Evolutionary conservation across 2,113 vertebrate species (phyloP), one percentile per base, ranked within the genome.

Genomic region (Urocolius indicus): DNA sequence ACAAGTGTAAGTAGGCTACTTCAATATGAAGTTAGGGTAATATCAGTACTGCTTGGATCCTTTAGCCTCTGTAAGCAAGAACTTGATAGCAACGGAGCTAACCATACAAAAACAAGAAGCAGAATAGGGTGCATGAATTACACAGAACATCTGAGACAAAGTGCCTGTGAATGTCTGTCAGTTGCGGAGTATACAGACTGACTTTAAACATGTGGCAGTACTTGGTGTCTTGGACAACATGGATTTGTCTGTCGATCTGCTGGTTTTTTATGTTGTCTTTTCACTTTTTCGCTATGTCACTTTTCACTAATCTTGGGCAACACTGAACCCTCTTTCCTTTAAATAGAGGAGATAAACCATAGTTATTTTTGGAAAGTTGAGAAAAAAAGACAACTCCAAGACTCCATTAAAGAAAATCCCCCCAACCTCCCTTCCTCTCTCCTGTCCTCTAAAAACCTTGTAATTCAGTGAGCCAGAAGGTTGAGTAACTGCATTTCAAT

Each of bases 181-280:
- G 0, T 86, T 5, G 0, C 20, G 24, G 38, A 14, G 26, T 45
- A 0, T 23, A 14, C n/a, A 69, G n/a, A 19, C 24, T 77, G 74
- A 34, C 26, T 77, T 78, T 9, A 52, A 63, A 45, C 32, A 16
- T 9, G 9, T 59, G 65, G 9, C 46, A 34, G 19, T 74, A 43
- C 62, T 76, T 79, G 38, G 67, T 3, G 48, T 75, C 34, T 75
- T 77, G 46, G 46, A 26, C 61, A 72, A 29, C 32, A 66, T 41
- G 13, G 62, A 1, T 67, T 75, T 41, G 11, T 36, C 30, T 21
- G 7, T 46, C 17, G n/a, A 0, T 51, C 57, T 83, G 13, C 4
- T 55, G 38, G 38, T 55, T 46, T 72, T 80, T 77, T 38, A 68
- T 10, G n/a, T 19, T 51, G 29, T 19, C 16, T 4, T 76, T n/a